Percentiles rank a stretch among this genome's conserved stretches.
Conservation (phyloP, 2,888 invertebrate species). For the Idaea aversata region DNA sequence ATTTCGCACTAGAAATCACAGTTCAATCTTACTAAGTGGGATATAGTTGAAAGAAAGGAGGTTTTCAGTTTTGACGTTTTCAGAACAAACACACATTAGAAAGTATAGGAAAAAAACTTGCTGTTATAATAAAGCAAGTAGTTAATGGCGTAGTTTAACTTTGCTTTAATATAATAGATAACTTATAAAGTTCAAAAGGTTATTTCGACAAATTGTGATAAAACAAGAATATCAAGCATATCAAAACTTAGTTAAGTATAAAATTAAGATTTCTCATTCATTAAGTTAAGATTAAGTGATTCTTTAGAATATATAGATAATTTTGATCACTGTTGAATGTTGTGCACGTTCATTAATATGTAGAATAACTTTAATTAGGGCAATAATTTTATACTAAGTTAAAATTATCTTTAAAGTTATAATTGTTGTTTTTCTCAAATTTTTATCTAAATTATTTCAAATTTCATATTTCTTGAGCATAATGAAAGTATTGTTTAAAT, state of each 20-base stretch:
- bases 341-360: conserved; percentile 72
- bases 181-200: background rate
- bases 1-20: background rate
- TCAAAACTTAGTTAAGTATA: conserved; percentile 54
- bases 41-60: too few species aligned
- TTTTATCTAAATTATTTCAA: conserved; percentile 24
- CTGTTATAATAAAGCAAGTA: background rate
- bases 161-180: background rate
- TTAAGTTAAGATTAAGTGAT: conserved; percentile 52
- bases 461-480: conserved; percentile 13
- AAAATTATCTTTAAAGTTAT: conserved; percentile 53
- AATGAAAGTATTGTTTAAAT: conserved; percentile 23
- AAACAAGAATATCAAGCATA: conserved; percentile 78
- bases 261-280: conserved; percentile 51
- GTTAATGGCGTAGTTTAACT: background rate
- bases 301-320: conserved; percentile 61
- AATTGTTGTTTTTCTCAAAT: conserved; percentile 28
- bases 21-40: background rate
- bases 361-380: conserved; percentile 67
- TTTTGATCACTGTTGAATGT: conserved; percentile 80
- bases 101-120: background rate
- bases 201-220: conserved; percentile 45
- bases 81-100: background rate
- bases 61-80: too few species aligned
- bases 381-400: conserved; percentile 38